Conservation (phyloP, 2,888 invertebrate genomes). For the Helicoverpa assulta region DNA sequence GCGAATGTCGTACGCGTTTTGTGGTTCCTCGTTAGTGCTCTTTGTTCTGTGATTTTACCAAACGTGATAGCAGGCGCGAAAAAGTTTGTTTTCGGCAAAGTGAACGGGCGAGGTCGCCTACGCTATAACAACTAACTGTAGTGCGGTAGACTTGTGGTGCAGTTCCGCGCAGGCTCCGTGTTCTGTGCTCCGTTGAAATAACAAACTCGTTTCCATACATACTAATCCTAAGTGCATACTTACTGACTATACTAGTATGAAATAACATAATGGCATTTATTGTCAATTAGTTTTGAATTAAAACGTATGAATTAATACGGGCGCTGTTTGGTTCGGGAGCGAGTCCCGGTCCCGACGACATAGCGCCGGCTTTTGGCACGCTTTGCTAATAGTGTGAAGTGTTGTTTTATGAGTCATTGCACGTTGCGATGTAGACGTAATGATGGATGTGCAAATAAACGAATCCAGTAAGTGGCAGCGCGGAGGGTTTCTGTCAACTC, state of each 20-base stretch:
- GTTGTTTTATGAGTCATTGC: constrained; percentile 82
- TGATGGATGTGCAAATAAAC: constrained; percentile 84
- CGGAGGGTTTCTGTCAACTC: constrained; percentile 85
- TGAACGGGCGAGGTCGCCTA: constrained; percentile 81
- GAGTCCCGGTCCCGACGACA: constrained; percentile 61
- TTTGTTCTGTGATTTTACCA: constrained; percentile 75
- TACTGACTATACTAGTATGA: constrained; percentile 55
- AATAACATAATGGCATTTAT: constrained; percentile 59
- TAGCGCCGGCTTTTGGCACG: constrained; percentile 79
- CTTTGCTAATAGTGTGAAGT: constrained; percentile 75
- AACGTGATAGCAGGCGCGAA: constrained; percentile 67
- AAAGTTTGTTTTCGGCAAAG: constrained; percentile 69
- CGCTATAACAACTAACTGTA: constrained; percentile 55
- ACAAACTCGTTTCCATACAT: constrained; percentile 71
- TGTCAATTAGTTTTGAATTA: constrained; percentile 59
- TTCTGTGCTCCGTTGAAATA: constrained; percentile 72
- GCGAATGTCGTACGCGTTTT: constrained; percentile 74
- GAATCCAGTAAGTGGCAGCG: constrained; percentile 86
- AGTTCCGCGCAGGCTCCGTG: constrained; percentile 77
- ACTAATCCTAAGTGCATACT: constrained; percentile 62
- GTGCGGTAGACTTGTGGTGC: constrained; percentile 66
- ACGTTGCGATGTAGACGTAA: constrained; percentile 83
- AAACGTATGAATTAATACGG: constrained; percentile 55
- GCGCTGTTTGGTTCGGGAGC: constrained; percentile 61
- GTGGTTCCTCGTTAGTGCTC: constrained; percentile 64